Percentiles rank a stretch among this genome's conserved stretches.
phyloP scores from a whole-genome alignment of 2,797 vertebrate species.

The Allobates femoralis region DNA sequence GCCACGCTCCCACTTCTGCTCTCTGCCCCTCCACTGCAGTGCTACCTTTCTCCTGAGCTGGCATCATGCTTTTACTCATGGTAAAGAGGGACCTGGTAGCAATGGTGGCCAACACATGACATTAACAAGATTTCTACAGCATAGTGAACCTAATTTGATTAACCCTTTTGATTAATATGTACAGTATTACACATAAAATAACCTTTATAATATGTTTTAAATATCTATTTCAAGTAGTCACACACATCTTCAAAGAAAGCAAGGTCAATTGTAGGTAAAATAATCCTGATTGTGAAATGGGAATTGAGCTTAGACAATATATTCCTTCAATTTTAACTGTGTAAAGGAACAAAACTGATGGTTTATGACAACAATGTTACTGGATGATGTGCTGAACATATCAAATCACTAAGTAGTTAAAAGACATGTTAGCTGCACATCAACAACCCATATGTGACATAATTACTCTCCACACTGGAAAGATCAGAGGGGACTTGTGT shows the following conservation, averaged over 20 bases:
- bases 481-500: constrained; percentile 31
- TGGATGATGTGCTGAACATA: neutral
- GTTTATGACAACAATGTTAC: neutral
- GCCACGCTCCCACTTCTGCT: too few species aligned
- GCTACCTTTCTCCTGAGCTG: too few species aligned
- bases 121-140: too few species aligned
- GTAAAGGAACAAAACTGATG: neutral
- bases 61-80: too few species aligned
- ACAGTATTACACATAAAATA: neutral
- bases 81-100: too few species aligned
- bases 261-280: constrained; percentile 18
- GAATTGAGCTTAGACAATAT: constrained; percentile 17
- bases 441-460: constrained; percentile 41
- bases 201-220: neutral
- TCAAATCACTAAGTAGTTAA: constrained; percentile 7
- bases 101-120: too few species aligned
- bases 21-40: too few species aligned
- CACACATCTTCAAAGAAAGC: neutral
- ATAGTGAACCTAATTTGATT: too few species aligned
- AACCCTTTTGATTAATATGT: too few species aligned
- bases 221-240: neutral
- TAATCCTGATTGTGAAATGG: neutral
- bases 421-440: constrained; percentile 48
- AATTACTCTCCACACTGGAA: neutral
- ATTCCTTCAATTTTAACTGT: constrained; percentile 14